Evolutionary conservation across 2,888 invertebrate species (phyloP).

Genomic region (Eremobia ochroleuca): DNA sequence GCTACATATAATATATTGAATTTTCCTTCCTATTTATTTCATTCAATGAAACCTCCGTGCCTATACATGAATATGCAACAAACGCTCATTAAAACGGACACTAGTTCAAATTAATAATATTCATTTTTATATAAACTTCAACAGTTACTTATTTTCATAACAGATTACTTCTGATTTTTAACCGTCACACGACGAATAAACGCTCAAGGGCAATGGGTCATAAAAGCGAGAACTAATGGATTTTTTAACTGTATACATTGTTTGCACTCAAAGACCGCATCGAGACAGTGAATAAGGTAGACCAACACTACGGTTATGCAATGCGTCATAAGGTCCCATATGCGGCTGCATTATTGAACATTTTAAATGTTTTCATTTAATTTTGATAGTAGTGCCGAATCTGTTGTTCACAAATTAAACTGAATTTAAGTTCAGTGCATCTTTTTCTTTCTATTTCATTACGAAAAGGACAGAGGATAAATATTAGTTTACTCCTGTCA

Average conservation of each 20-base stretch:
- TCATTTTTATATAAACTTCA: not conserved
- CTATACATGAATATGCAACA: not conserved
- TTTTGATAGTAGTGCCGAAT: too few species aligned
- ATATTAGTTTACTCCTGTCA: too few species aligned
- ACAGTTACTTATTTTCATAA: conserved; percentile 1
- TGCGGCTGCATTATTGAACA: not conserved
- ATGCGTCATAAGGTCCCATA: not conserved
- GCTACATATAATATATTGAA: conserved; percentile 20
- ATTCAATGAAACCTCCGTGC: not conserved
- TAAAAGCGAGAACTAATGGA: conserved; percentile 44
- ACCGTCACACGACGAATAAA: conserved; percentile 28
- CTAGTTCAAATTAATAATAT: not conserved
- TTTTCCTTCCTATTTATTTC: not conserved
- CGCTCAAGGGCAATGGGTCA: conserved; percentile 6
- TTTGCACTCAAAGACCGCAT: conserved; percentile 30
- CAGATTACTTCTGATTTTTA: conserved; percentile 10
- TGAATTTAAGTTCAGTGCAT: too few species aligned
- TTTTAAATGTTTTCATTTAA: not conserved
- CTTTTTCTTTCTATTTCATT: too few species aligned
- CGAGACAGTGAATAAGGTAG: conserved; percentile 5
- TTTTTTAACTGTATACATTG: conserved; percentile 51
- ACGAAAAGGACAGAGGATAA: too few species aligned
- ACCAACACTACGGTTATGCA: not conserved
- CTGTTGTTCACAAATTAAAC: too few species aligned
- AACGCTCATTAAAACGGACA: not conserved